Base-by-base conservation (phyloP, 2,888 invertebrate genomes). In the Torymus aiolomorphi region DNA sequence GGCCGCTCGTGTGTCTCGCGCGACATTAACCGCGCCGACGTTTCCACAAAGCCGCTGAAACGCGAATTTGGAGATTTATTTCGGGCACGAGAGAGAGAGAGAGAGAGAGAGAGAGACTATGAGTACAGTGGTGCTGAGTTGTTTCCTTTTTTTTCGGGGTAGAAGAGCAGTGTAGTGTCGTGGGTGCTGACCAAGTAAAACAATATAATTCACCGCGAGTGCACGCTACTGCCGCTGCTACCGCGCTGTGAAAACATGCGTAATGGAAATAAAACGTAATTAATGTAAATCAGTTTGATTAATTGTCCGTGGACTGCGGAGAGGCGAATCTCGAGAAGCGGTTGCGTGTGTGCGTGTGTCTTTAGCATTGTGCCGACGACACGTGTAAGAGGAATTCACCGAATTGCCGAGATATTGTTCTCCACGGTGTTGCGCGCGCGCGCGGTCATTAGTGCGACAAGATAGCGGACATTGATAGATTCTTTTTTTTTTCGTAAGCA, bases 41-140 rank as follows among this genome's bases (percentile, higher is more conserved):
- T 84, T 85, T 84, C 83, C 85, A 81, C 82, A 86, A 89, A 82
- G 78, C 72, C 75, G 80, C 78, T 80, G 76, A 80, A 82, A 80
- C 66, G 72, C 61, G 73, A 73, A 76, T 80, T 78, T 65, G 75
- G 80, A 83, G 79, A 82, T 76, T 81, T 81, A 81, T 76, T 81
- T 80, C 77, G 72, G 81, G 82, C 81, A 75, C 42, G 42, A 5
- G 8, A 8, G 31, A 31, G 31, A 31, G 31, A 31, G n/a, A n/a
- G n/a, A n/a, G n/a, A n/a, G n/a, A n/a, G 31, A 3, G 3, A 31
- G 31, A 31, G 31, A 31, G 31, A 31, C 31, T 31, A 31, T 31
- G 31, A 31, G 42, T 42, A 42, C 42, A 42, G 42, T 42, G 42
- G 42, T 42, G 42, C 8, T 42, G 42, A 42, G 42, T 42, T 42